Evolutionary conservation across 2,797 vertebrate genomes (phyloP).

Genomic region (Poecilia gillii): DNA sequence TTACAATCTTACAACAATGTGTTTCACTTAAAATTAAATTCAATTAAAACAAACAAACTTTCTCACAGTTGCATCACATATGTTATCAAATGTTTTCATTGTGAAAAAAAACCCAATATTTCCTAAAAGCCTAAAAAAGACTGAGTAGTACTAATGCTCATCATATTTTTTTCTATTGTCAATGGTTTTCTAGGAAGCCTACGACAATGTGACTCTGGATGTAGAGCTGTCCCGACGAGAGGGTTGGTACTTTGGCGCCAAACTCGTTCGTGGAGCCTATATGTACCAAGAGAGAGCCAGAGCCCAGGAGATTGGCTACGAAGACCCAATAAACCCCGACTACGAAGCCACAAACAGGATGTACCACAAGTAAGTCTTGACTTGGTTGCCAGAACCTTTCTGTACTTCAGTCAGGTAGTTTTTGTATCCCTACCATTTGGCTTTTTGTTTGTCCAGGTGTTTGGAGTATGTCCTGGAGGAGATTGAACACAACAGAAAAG

Average conservation of each 20-base stretch:
- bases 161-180: not conserved
- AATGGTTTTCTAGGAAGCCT: slow-evolving; percentile 75
- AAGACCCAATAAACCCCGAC: slow-evolving; percentile 92
- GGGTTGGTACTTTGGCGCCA: slow-evolving; percentile 91
- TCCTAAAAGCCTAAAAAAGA: not conserved
- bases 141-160: not conserved
- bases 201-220: slow-evolving; percentile 87
- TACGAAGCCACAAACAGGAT: slow-evolving; percentile 90
- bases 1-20: not conserved
- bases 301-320: slow-evolving; percentile 87
- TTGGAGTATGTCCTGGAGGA: slow-evolving; percentile 91
- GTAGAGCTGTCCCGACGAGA: slow-evolving; percentile 89
- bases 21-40: not conserved
- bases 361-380: slow-evolving; percentile 88
- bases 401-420: not conserved
- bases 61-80: not conserved
- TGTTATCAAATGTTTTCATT: not conserved
- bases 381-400: not conserved
- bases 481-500: slow-evolving; percentile 82
- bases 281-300: slow-evolving; percentile 93
- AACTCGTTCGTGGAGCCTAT: slow-evolving; percentile 93
- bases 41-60: not conserved
- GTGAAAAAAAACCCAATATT: not conserved
- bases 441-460: slow-evolving; percentile 80
- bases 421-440: slow-evolving; percentile 16